Evolutionary conservation across 2,797 vertebrate genomes (phyloP).

Genomic region (Phalloptychus januarius): DNA sequence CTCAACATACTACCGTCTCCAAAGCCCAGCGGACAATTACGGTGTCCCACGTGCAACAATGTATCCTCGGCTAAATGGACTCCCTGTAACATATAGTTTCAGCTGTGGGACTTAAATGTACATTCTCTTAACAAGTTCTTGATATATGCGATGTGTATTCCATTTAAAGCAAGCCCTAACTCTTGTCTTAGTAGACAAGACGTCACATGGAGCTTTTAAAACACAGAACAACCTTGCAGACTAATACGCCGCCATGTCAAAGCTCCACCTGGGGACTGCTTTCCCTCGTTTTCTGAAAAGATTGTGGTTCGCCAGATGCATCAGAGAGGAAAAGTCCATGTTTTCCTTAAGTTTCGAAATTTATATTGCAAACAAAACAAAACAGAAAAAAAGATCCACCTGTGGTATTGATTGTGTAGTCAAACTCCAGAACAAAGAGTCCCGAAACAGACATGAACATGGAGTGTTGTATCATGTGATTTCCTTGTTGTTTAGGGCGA

Average conservation of each 20-base stretch:
- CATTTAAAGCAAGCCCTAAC: conserved; percentile 69
- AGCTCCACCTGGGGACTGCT: conserved; percentile 55
- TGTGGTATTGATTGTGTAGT: conserved; percentile 45
- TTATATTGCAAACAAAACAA: conserved; percentile 36
- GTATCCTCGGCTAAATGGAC: conserved; percentile 80
- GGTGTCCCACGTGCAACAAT: conserved; percentile 67
- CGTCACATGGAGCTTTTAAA: conserved; percentile 69
- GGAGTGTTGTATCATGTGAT: conserved; percentile 65
- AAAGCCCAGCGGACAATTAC: conserved; percentile 73
- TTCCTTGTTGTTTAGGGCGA: conserved; percentile 70
- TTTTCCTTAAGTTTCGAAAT: conserved; percentile 38
- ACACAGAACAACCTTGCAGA: conserved; percentile 66
- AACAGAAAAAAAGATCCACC: conserved; percentile 6
- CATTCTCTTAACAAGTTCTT: conserved; percentile 80
- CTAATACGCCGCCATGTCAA: conserved; percentile 50
- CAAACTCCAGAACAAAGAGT: conserved; percentile 37
- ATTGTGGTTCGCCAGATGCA: conserved; percentile 10
- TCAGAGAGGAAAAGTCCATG: conserved; percentile 6
- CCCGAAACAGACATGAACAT: conserved; percentile 53
- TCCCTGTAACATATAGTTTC: conserved; percentile 68
- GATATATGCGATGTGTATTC: conserved; percentile 79
- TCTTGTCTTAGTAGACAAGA: conserved; percentile 75
- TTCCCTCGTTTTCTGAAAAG: conserved; percentile 40
- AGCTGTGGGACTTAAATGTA: conserved; percentile 74
- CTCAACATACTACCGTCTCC: conserved; percentile 51